These are phyloP conservation scores for Puntigrus tetrazona DNA, from an alignment of 2,113 vertebrate genomes.

Conservation along the genomic window DNA sequence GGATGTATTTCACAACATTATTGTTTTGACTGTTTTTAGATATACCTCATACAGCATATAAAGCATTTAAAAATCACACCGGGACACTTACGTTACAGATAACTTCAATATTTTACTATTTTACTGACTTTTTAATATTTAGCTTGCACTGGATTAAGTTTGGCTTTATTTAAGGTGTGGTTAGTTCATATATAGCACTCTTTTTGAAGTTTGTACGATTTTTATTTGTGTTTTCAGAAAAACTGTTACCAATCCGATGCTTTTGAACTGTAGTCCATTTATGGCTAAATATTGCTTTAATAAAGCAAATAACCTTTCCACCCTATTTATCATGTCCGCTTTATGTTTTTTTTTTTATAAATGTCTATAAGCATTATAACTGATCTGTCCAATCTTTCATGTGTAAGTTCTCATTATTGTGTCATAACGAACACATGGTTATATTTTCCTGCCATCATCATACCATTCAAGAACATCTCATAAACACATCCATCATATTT, in stretches of 20 bases:
- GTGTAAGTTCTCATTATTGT: background rate
- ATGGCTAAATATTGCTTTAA: background rate
- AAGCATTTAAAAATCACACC: background rate
- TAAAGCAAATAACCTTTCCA: background rate
- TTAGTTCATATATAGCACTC: no score
- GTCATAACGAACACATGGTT: constrained; percentile 15
- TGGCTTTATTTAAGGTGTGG: no score
- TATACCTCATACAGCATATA: background rate
- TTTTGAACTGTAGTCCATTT: background rate
- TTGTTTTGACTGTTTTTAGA: background rate
- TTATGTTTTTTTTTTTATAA: background rate
- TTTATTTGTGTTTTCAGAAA: no score
- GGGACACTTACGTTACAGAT: no score
- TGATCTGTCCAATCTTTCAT: background rate
- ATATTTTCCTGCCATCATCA: constrained; percentile 25
- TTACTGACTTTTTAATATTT: no score
- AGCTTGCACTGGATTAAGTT: no score
- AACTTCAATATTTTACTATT: no score
- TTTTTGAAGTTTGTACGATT: no score
- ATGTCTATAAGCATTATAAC: background rate
- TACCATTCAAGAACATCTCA: constrained; percentile 9
- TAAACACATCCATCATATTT: constrained; percentile 31
- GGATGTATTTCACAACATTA: background rate
- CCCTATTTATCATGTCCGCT: background rate
- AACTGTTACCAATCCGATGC: background rate